phyloP scores from a whole-genome alignment of 2,797 vertebrate species.

The Borostomias antarcticus region DNA sequence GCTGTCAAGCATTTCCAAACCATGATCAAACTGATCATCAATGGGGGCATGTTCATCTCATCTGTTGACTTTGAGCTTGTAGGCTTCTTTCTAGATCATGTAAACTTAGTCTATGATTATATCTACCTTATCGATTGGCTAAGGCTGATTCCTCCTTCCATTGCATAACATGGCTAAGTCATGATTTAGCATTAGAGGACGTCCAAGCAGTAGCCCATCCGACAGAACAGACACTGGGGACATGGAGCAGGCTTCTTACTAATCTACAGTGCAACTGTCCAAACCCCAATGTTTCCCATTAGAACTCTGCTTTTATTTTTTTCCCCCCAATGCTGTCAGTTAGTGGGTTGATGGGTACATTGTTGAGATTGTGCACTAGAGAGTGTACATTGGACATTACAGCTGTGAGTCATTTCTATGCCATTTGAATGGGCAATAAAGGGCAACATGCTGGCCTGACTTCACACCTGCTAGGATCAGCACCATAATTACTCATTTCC shows the following conservation, averaged over 20 bases:
- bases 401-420: not conserved
- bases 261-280: not conserved
- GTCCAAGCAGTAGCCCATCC: slow-evolving; percentile 46
- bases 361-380: not conserved
- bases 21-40: not conserved
- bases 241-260: not conserved
- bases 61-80: slow-evolving; percentile 2
- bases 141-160: slow-evolving; percentile 28
- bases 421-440: slow-evolving; percentile 31
- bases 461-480: slow-evolving; percentile 24
- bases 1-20: not conserved
- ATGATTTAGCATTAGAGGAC: slow-evolving; percentile 50
- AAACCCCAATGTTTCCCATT: not conserved
- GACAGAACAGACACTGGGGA: slow-evolving; percentile 34
- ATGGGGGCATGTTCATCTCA: not conserved
- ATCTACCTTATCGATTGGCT: slow-evolving; percentile 15
- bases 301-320: not conserved
- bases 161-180: slow-evolving; percentile 47
- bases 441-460: slow-evolving; percentile 32
- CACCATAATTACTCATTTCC: slow-evolving; percentile 14
- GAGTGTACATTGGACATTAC: not conserved
- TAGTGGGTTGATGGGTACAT: no score
- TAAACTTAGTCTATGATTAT: not conserved
- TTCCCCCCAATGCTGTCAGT: not conserved
- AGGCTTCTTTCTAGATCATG: not conserved